Evolutionary conservation across 2,888 invertebrate species (phyloP), one percentile per base, ranked within the genome.

Genomic region (Polia nebulosa): DNA sequence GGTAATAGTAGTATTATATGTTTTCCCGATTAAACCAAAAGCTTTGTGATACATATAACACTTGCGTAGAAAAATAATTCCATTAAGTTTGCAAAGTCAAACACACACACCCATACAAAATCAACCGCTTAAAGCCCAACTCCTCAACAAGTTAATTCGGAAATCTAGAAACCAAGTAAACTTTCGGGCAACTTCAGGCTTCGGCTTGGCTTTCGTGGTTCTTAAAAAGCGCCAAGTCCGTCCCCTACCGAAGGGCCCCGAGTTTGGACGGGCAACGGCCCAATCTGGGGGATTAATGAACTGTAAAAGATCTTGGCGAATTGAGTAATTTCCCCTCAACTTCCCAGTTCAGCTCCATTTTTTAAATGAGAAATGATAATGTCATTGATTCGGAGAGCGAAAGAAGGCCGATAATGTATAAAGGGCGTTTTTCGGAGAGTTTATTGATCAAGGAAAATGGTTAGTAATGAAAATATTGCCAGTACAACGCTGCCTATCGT

Each of bases 201-300:
- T 61, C 47, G 29, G n/a, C n/a, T n/a, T n/a, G 36, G 29, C 51
- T 69, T 60, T 66, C 11, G 56, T 27, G 47, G 17, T 59, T 62
- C 62, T 66, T 69, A 66, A 80, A 78, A 76, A 67, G 55, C 76
- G 29, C 73, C 79, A 71, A 86, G 83, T 87, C 72, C 87, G 83
- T 78, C 86, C 84, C 85, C 83, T 86, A 88, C 86, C 87, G 84
- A 88, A 72, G 76, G 86, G 87, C 87, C 85, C 87, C 87, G 89
- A 92, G 88, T 91, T 93, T 90, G 85, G 85, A 83, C 86, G 90
- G 83, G 81, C 85, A 85, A 85, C 85, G 86, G 83, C 86, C 90
- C 94, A 93, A 94, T 94, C 93, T 92, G 89, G 86, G 80, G 84
- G 88, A 88, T 90, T 94, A 94, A 95, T 94, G 95, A 93, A 89